Evolutionary conservation across 2,888 invertebrate genomes (phyloP), one percentile per base, ranked within the genome.

Genomic region (Dugesia japonica): DNA sequence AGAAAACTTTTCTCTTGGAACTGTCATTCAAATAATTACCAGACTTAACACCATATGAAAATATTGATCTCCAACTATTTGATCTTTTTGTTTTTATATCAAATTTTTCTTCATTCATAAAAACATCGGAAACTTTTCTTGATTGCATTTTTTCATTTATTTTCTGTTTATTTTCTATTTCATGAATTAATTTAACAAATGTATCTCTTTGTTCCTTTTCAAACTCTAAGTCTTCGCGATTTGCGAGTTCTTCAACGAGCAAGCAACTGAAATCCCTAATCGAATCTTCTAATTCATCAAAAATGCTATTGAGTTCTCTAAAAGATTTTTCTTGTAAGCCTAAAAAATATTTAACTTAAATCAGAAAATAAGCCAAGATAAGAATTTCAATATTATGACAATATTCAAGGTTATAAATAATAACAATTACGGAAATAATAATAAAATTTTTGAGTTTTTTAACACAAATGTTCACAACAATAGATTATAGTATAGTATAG

Each of bases 131-230:
- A 20, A 73, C 7, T 9, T 73, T 33, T 28, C 20, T 1, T 1
- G 33, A 73, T 73, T 73, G n/a, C 1, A 33, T 28, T 28, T 38
- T 73, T 1, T 20, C 56, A n/a, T 56, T 4, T 20, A 56, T 13
- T 75, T 56, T 27, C 23, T 75, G 28, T 56, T 28, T 26, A 20
- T 76, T 71, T 20, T 76, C 27, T 4, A 77, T 76, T 26, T 31
- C 75, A 38, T 76, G 76, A 71, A 76, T n/a, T n/a, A 77, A 33
- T 26, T 28, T 38, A 7, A 77, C 75, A 56, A 77, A 77, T 17
- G 71, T 26, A 26, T 77, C 77, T 42, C 42, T 42, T 71, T 77
- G 77, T 31, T 77, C 77, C 26, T 74, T 71, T 71, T 77, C 77
- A 71, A 76, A 77, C 15, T 75, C 74, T 0, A 76, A 42, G 26